Base-by-base conservation (phyloP, 1,140 invertebrate species). In the Drosophila pseudoobscura region DNA sequence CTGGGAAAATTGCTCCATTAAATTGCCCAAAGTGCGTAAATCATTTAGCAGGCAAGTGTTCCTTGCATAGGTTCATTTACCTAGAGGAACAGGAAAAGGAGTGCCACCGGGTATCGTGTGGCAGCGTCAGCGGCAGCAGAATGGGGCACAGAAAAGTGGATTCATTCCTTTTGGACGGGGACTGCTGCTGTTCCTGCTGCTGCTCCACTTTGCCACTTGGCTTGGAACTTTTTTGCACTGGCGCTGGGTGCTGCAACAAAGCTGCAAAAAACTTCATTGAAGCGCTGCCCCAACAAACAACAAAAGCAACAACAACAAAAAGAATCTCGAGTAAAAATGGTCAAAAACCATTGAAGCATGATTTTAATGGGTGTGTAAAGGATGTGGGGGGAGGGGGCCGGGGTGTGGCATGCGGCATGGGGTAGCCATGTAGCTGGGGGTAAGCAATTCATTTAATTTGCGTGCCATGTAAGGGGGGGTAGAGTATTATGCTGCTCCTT, bases 371-470 rank as follows among this genome's bases (percentile, higher is more conserved):
- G 65, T 54, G 49, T 55, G 62, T 54, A 15, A 57, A 54, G 35
- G 46, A 39, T 4, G 3, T 0, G 43, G 15, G 43, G 55, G 3
- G 7, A 9, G 26, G 20, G 61, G 6, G 57, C 8, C 24, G 22
- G n/a, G 46, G 58, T 4, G 26, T n/a, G 9, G 47, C 31, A 15
- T 39, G 31, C 3, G 31, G 31, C 31, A 31, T 9, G 8, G 41
- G 62, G 45, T 35, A 44, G 47, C 63, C 63, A 43, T 68, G 63
- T 68, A 47, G 65, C 65, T 56, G 50, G 68, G 68, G 77, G 65
- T 73, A 71, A 85, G 83, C 83, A 88, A 83, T 88, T 88, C 83
- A 89, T 88, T 88, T 88, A 88, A 88, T 88, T 88, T 83, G 83
- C 70, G 84, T 88, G 71, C 78, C 75, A 75, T 69, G 75, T 71